Evolutionary conservation across 2,113 vertebrate genomes (phyloP), one percentile per base, ranked within the genome.

Genomic region (Hoplias malabaricus): DNA sequence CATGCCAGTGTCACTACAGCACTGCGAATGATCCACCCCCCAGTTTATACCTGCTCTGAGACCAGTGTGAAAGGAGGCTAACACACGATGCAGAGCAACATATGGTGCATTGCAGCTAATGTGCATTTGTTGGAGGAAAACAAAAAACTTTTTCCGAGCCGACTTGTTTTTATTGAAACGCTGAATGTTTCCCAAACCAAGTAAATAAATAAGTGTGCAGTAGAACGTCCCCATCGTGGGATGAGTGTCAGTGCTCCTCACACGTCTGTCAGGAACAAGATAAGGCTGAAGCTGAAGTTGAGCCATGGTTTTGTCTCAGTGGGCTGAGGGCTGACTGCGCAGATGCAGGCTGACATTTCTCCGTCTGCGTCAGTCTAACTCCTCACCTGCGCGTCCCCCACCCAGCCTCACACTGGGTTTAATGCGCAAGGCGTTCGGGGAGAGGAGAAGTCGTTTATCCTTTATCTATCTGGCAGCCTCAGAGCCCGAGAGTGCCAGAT

Each of bases 381-480:
- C 40, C 43, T 50, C 36, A 67, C 59, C 8, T 46, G 29, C 25
- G 33, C 61, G 57, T 23, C 33, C 69, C 65, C 2, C 40, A 70
- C 72, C 48, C 69, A 66, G 50, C 53, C 43, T 73, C 74, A 79
- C 31, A 69, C 73, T 69, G 36, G 48, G 63, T 77, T 82, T 63
- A 73, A 59, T 78, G 73, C 78, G 56, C 48, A 59, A 74, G 63
- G 66, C 66, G 73, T 74, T 63, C 63, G 56, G 54, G 75, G 75
- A 77, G 69, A 74, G 77, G 56, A 77, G 34, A 34, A 57, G 59
- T 56, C 72, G 46, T 82, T 78, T 78, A 78, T 73, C 66, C 46
- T 34, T 77, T 68, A 75, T 82, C 80, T 82, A 84, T 82, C 74
- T 82, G 84, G 61, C 78, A 78, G 62, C 74, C 72, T 50, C 79